Conservation (phyloP, 2,113 vertebrate species). For the Perccottus glenii region DNA sequence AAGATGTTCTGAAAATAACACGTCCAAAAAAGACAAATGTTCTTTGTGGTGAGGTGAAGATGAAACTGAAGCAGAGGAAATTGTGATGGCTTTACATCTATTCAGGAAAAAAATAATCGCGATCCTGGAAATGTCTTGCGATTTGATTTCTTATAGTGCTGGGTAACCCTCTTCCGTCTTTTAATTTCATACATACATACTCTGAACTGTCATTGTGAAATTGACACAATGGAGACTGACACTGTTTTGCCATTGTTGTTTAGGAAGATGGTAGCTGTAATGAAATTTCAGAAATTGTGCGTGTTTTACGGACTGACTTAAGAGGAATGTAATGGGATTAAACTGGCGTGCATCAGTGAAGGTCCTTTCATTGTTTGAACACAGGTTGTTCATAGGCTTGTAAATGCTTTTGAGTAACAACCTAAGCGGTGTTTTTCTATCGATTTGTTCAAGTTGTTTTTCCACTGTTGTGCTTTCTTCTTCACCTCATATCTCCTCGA, state of each 20-base stretch:
- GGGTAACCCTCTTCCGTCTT: too few relatives aligned
- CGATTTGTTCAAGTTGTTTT: conserved; percentile 2
- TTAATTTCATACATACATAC: neutral
- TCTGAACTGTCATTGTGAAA: neutral
- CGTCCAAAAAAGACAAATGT: too few relatives aligned
- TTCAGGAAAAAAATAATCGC: too few relatives aligned
- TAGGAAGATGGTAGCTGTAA: conserved; percentile 6
- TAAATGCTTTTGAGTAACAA: conserved; percentile 25
- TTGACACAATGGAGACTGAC: neutral
- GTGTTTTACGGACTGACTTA: conserved; percentile 4
- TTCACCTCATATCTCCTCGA: neutral
- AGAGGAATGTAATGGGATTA: conserved; percentile 9
- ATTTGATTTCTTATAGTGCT: too few relatives aligned
- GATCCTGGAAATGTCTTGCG: too few relatives aligned
- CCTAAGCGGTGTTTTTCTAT: neutral
- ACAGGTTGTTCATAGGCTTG: conserved; percentile 19
- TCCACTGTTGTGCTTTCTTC: neutral
- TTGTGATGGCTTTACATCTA: too few relatives aligned
- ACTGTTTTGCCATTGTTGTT: neutral
- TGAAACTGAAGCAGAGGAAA: too few relatives aligned
- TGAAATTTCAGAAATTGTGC: conserved; percentile 10
- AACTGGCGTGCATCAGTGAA: conserved; percentile 1
- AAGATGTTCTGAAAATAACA: too few relatives aligned
- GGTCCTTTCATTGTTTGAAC: conserved; percentile 11
- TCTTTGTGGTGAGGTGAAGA: too few relatives aligned